Evolutionary conservation across 2,113 vertebrate species (phyloP).

Genomic region (Saimiri boliviensis): DNA sequence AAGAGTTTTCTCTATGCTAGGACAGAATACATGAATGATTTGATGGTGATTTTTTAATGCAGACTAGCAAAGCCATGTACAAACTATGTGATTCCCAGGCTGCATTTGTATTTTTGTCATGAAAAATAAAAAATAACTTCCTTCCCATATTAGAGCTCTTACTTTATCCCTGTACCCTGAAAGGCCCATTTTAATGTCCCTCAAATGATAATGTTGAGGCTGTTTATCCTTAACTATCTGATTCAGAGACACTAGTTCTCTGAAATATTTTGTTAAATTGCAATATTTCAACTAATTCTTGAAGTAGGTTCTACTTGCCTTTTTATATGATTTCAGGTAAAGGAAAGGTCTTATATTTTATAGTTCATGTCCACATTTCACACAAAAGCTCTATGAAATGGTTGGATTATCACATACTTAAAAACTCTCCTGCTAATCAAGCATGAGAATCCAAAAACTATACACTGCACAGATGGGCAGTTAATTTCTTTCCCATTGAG

Average conservation of each 20-base stretch:
- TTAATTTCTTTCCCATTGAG: slow-evolving; percentile 75
- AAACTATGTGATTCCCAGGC: background rate
- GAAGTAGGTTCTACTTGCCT: background rate
- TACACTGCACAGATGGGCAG: slow-evolving; percentile 72
- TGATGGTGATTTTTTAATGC: background rate
- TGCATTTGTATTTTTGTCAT: background rate
- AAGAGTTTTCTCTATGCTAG: background rate
- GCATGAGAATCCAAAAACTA: slow-evolving; percentile 63
- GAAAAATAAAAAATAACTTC: background rate
- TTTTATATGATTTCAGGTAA: slow-evolving; percentile 14
- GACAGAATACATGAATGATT: background rate
- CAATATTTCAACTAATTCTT: background rate
- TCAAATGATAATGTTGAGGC: background rate
- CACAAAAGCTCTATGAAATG: slow-evolving; percentile 44
- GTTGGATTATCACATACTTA: slow-evolving; percentile 49
- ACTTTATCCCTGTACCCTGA: background rate
- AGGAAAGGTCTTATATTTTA: background rate
- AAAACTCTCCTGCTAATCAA: slow-evolving; percentile 71
- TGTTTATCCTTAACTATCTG: background rate
- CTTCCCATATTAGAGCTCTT: background rate
- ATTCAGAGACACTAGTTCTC: background rate
- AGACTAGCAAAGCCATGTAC: background rate
- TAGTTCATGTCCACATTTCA: slow-evolving; percentile 50
- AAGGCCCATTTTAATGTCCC: background rate
- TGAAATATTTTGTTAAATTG: background rate